Conservation (phyloP, 2,113 vertebrate species). For the Ciconia maguari region DNA sequence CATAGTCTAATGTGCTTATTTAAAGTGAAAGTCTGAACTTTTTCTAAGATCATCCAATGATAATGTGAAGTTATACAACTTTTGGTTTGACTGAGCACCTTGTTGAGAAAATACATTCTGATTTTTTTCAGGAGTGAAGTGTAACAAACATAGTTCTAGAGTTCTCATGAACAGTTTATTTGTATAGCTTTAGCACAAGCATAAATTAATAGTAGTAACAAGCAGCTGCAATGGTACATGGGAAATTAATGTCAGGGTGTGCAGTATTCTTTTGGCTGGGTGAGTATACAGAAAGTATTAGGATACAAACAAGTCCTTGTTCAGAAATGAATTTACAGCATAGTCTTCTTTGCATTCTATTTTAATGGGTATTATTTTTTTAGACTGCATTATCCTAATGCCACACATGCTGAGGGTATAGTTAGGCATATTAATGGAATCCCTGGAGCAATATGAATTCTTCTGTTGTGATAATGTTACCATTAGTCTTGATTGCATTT, state of each 20-base stretch:
- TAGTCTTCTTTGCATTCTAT: constrained; percentile 8
- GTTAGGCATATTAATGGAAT: constrained; percentile 15
- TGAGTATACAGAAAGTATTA: neutral
- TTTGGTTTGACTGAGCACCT: neutral
- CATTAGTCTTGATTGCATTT: constrained; percentile 69
- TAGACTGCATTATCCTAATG: constrained; percentile 35
- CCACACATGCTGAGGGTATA: neutral
- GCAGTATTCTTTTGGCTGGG: neutral
- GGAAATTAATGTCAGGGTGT: neutral
- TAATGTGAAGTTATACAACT: neutral
- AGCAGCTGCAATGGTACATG: neutral
- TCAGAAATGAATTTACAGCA: constrained; percentile 37
- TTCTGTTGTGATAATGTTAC: constrained; percentile 58
- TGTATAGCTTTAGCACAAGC: neutral
- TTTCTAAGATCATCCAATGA: neutral
- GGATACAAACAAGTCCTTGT: neutral
- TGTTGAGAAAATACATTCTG: neutral
- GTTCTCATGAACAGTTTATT: neutral
- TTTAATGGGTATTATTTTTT: constrained; percentile 42
- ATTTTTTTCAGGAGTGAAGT: neutral
- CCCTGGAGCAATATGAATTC: constrained; percentile 44
- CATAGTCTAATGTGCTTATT: neutral
- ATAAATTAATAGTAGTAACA: neutral
- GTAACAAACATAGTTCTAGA: neutral
- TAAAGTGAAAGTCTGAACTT: neutral